A percentile compares a stretch with the other conserved stretches of the same genome.
These are phyloP conservation scores for Scalopus aquaticus DNA, from an alignment of 2,113 vertebrate genomes.

Conservation along the genomic window DNA sequence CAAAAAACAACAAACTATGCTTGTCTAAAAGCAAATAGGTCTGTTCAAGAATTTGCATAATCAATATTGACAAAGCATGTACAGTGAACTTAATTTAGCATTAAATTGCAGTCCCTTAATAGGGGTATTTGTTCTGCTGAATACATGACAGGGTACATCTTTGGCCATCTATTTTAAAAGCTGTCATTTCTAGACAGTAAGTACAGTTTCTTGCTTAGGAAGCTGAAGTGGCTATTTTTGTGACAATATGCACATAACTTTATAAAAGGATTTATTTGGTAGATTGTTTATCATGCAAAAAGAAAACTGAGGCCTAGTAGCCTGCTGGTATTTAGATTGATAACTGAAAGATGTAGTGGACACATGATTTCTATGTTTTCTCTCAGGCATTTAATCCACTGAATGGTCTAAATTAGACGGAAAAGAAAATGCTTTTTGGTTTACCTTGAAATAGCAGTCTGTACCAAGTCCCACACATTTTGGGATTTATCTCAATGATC, in stretches of 20 bases:
- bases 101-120: slow-evolving; percentile 15
- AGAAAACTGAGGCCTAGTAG: slow-evolving; percentile 3
- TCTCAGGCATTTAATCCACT: background rate
- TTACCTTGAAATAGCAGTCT: slow-evolving; percentile 21
- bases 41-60: background rate
- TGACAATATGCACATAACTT: background rate
- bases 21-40: slow-evolving; percentile 14
- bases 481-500: slow-evolving; percentile 3
- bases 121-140: slow-evolving; percentile 18
- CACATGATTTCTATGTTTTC: background rate
- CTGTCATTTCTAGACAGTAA: slow-evolving; percentile 39
- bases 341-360: background rate
- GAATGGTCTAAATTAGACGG: background rate
- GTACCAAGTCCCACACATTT: background rate
- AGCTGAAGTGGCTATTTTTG: background rate
- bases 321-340: background rate
- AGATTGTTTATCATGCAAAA: background rate
- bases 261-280: slow-evolving; percentile 14
- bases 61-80: slow-evolving; percentile 1
- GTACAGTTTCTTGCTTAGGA: background rate
- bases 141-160: background rate
- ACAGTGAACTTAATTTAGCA: background rate
- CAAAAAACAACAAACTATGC: background rate
- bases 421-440: slow-evolving; percentile 16
- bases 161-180: background rate